Percentiles rank a stretch among this genome's conserved stretches.
These are phyloP conservation scores for Drosophila willistoni DNA, from an alignment of 1,140 invertebrate genomes.

Conservation along the genomic window DNA sequence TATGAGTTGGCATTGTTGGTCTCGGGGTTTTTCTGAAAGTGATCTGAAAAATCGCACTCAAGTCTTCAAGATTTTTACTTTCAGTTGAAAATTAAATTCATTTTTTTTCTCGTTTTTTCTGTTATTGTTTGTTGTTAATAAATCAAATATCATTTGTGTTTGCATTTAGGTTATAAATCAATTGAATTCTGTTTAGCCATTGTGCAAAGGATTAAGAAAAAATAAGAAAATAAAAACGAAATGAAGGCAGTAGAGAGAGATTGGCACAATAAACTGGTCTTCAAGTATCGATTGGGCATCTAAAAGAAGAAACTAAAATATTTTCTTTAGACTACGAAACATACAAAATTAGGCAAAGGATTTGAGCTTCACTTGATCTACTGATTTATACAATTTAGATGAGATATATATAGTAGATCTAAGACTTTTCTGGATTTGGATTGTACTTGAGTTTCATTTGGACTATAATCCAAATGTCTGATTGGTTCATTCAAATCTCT, in stretches of 20 bases:
- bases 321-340: too few relatives aligned
- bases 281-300: not conserved
- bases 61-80: constrained; percentile 65
- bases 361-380: too few relatives aligned
- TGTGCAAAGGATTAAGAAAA: constrained; percentile 60
- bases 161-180: constrained; percentile 64
- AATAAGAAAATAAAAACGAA: constrained; percentile 17
- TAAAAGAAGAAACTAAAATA: not conserved
- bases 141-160: constrained; percentile 55
- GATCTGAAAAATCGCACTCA: constrained; percentile 64
- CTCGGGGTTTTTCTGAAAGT: constrained; percentile 57
- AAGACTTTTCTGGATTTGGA: too few relatives aligned
- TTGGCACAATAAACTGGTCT: constrained; percentile 28
- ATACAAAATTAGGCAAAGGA: too few relatives aligned
- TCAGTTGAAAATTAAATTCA: constrained; percentile 71
- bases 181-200: constrained; percentile 45
- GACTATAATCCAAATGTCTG: too few relatives aligned
- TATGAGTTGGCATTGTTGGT: constrained; percentile 77
- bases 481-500: too few relatives aligned
- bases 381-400: too few relatives aligned
- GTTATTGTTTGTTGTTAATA: constrained; percentile 37
- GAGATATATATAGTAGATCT: too few relatives aligned
- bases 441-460: too few relatives aligned
- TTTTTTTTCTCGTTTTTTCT: constrained; percentile 42
- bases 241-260: not conserved